Base-by-base conservation (phyloP, 2,113 vertebrate genomes). In the Taxidea taxus region DNA sequence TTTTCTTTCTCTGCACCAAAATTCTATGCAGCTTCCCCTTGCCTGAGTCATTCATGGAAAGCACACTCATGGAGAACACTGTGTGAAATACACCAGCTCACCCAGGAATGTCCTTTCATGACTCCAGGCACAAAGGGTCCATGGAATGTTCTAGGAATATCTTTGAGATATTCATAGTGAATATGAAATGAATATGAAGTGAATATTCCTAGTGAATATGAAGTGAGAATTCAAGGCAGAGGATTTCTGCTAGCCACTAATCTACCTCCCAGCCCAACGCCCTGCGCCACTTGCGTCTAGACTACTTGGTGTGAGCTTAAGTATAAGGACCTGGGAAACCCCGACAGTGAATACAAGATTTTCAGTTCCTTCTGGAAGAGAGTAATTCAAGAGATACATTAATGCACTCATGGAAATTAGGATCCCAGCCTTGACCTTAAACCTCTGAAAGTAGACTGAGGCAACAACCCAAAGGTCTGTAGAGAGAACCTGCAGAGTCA, bases 11-110 rank as follows among this genome's bases (percentile, higher is more conserved):
- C 60, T 81, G 49, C 31, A 54, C 51, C 39, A 87, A 83, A 70
- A 82, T 93, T 87, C 83, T 94, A 3, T 23, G 58, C 25, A 75
- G 31, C 84, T 95, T 87, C 89, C 21, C 15, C 91, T 95, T 8
- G 74, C 82, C 54, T 94, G 96, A 97, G 56, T 97, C 97, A 96
- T 93, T 93, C 94, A 42, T 90, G 87, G 91, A 97, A 96, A 94
- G 82, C 72, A 86, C 49, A n/a, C 80, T 77, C 74, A 77, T 47
- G 42, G 68, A 90, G 81, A 83, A 54, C 34, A 75, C 42, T 34
- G 37, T 80, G 62, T 68, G 74, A 95, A 94, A 81, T 27, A 81
- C 4, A 93, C 12, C 29, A 84, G 37, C 39, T 37, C 88, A 72
- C 74, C 87, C 74, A 94, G 64, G 62, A 91, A 82, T 25, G 84